Base-by-base conservation (phyloP, 1,140 invertebrate species). In the Platorchestia sp. region DNA sequence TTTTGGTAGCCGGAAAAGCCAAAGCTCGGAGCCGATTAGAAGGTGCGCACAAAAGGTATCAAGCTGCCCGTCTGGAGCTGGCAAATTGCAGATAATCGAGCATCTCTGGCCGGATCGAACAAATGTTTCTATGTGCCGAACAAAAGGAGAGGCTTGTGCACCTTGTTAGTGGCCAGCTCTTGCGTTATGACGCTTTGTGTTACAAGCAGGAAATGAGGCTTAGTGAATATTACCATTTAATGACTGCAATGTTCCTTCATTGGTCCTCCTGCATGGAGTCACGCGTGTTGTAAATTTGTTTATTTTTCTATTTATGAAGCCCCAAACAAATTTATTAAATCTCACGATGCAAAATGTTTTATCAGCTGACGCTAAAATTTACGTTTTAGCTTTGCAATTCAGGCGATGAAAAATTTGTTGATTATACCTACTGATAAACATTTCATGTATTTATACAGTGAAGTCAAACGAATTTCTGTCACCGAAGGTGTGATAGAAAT, bases 1-100 rank as follows among this genome's bases (percentile, higher is more conserved):
- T 93, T 42, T 93, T 93, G 91, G 91, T 93, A 44, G 44, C 7
- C 91, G 91, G 91, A 93, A 90, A 93, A 47, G 43, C 91, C 47
- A 40, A 93, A 93, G 43, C 91, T 47, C 91, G 91, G 91, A 93
- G 91, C 91, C 91, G 91, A 93, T 93, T 93, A 93, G 43, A 45
- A 45, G 45, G 43, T 40, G 43, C 91, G 45, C 44, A 93, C 91
- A 93, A 93, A 90, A 93, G 91, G 91, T n/a, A 93, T 93, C 91
- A 93, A 44, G 6, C 91, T 44, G 91, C 44, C 40, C 45, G 45
- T 93, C 91, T 44, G 91, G 91, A 93, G 45, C 91, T 47, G 91
- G 45, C 91, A 93, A 93, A 93, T 93, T 93, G 91, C 43, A 47
- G 91, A 93, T 93, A 93, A 93, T 93, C 41, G 91, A 93, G 44